These are phyloP conservation scores for Atherinosoma microstoma DNA, from an alignment of 2,797 vertebrate species.

Conservation along the genomic window DNA sequence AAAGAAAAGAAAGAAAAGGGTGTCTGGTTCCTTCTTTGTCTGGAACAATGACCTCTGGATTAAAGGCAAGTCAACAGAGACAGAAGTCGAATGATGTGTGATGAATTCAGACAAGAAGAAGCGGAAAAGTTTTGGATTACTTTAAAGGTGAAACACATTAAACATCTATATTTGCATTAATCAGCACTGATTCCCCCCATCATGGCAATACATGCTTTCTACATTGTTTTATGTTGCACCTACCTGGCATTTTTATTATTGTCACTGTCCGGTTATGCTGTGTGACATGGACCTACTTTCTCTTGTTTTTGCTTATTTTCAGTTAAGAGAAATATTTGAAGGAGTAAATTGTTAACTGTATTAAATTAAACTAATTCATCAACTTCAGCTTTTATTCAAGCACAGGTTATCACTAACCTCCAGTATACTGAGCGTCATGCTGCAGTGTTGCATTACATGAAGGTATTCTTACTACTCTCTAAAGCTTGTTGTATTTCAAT, in stretches of 20 bases:
- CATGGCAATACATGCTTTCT: not conserved
- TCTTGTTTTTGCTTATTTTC: slow-evolving; percentile 3
- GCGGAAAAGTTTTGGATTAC: slow-evolving; percentile 50
- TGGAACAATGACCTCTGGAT: slow-evolving; percentile 64
- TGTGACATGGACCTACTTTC: slow-evolving; percentile 1
- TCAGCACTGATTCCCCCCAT: slow-evolving; percentile 11
- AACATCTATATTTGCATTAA: slow-evolving; percentile 22
- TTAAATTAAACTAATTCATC: slow-evolving; percentile 30
- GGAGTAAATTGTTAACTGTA: slow-evolving; percentile 40
- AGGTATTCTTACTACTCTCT: slow-evolving; percentile 71
- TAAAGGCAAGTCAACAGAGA: slow-evolving; percentile 60
- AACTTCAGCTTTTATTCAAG: slow-evolving; percentile 33
- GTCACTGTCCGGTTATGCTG: slow-evolving; percentile 7
- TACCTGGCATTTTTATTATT: slow-evolving; percentile 4
- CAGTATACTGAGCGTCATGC: slow-evolving; percentile 41
- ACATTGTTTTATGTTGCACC: slow-evolving; percentile 10
- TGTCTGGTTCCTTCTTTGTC: slow-evolving; percentile 72
- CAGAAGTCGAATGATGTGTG: slow-evolving; percentile 58
- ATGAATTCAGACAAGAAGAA: slow-evolving; percentile 50
- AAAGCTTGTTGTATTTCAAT: slow-evolving; percentile 55
- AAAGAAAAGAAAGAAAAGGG: slow-evolving; percentile 29
- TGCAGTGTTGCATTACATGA: slow-evolving; percentile 75
- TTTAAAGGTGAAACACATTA: slow-evolving; percentile 42
- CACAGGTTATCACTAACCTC: slow-evolving; percentile 43
- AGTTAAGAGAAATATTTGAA: slow-evolving; percentile 45